Evolutionary conservation across 2,113 vertebrate species (phyloP).

Genomic region (Phalacrocorax brasilianus): DNA sequence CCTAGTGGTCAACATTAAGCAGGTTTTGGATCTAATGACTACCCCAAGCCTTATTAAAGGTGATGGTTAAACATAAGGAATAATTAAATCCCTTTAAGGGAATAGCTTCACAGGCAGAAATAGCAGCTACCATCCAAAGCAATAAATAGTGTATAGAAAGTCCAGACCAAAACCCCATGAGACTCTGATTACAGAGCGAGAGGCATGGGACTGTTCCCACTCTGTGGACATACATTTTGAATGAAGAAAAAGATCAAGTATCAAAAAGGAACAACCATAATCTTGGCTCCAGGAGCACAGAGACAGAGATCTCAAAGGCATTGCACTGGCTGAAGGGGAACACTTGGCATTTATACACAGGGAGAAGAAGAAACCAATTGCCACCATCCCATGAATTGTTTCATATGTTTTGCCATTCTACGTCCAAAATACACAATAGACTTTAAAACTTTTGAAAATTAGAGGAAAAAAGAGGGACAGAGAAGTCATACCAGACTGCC

Average conservation of each 20-base stretch:
- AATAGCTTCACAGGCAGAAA: constrained; percentile 6
- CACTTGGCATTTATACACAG: background rate
- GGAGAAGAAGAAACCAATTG: background rate
- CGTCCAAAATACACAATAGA: background rate
- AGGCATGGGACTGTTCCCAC: background rate
- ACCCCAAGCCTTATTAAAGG: background rate
- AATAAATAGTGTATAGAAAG: constrained; percentile 6
- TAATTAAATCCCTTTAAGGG: constrained; percentile 19
- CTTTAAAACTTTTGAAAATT: background rate
- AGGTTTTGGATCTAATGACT: background rate
- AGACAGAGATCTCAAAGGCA: background rate
- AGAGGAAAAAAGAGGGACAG: background rate
- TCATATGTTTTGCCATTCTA: background rate
- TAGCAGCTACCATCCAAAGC: background rate
- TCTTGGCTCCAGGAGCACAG: background rate
- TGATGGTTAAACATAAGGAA: constrained; percentile 1
- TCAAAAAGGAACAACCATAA: background rate
- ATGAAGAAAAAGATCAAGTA: constrained; percentile 17
- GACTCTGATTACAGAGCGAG: constrained; percentile 1
- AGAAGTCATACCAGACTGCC: background rate
- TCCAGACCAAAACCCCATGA: background rate
- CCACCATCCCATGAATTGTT: background rate
- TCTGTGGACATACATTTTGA: background rate
- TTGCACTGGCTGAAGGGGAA: background rate
- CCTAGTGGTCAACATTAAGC: background rate